Evolutionary conservation across 2,797 vertebrate species (phyloP), one percentile per base, ranked within the genome.

Genomic region (Galago senegalensis): DNA sequence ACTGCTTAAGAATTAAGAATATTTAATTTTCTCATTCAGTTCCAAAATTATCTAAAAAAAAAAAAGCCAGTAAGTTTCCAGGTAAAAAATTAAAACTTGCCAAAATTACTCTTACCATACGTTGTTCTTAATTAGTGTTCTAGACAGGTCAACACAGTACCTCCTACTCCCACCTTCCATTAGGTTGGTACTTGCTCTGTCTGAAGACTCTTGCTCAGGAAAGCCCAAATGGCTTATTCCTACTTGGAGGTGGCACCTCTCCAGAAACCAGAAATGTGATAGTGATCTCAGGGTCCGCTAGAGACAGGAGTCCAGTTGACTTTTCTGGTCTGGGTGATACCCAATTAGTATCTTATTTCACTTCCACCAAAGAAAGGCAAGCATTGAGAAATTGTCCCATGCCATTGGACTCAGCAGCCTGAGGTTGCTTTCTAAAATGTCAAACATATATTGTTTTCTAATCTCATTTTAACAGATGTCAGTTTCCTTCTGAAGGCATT

Each of bases 21-120:
- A 76, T 16, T 95, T 46, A 80, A 84, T 83, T 97, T 95, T 95
- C 83, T 60, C 87, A 92, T 73, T 40, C 20, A 90, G 23, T 93
- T 84, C 29, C 65, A 65, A 89, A 83, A 70, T 60, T 89, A 81
- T 21, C 37, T 93, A 79, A 79, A 56, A 80, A 60, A 56, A 80
- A 60, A 70, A 72, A 95, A 46, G 46, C 40, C 69, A 65, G 21
- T 89, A 34, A 53, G 65, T 76, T 94, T 43, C 63, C 40, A 29
- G 43, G 20, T 82, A 79, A 94, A 46, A 91, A 90, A 81, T 43
- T 65, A 56, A 3, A 70, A 79, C 91, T 96, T 87, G 77, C 43
- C 60, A 91, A 90, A 94, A 93, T 87, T 40, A 65, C 5, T 43
- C 31, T 92, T 53, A 69, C 14, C 13, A 46, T 10, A 86, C 92